phyloP scores from a whole-genome alignment of 2,113 vertebrate species.

The Misgurnus mizolepis region DNA sequence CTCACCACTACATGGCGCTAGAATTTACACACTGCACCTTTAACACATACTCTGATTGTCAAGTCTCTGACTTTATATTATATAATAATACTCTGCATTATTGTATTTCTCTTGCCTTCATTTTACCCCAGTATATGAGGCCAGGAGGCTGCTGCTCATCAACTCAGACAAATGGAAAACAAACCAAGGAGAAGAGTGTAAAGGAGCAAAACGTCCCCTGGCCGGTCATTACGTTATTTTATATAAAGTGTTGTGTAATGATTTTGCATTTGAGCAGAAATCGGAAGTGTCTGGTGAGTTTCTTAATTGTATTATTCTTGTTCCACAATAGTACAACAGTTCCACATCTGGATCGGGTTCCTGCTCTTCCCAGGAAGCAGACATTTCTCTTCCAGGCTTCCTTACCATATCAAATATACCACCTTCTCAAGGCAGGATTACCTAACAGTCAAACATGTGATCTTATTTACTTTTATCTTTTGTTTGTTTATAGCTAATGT shows the following conservation, averaged over 20 bases:
- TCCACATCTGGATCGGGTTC: constrained; percentile 67
- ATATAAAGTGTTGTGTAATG: background rate
- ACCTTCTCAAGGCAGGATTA: constrained; percentile 57
- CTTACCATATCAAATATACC: constrained; percentile 63
- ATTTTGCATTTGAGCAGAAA: background rate
- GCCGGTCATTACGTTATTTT: constrained; percentile 61
- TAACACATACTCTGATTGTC: background rate
- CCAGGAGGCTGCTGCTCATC: constrained; percentile 52
- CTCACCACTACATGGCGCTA: too few species aligned
- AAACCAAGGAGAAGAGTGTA: constrained; percentile 54
- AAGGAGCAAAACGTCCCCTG: constrained; percentile 60
- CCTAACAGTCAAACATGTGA: background rate
- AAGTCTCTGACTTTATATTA: background rate
- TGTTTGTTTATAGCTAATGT: background rate
- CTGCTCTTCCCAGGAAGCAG: constrained; percentile 71
- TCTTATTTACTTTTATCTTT: background rate
- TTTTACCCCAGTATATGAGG: constrained; percentile 51
- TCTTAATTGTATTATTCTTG: background rate
- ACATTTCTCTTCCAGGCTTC: constrained; percentile 69
- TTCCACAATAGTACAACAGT: constrained; percentile 57
- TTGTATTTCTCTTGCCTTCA: background rate
- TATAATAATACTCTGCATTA: background rate
- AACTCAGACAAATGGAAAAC: constrained; percentile 51
- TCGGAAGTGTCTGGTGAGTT: background rate
- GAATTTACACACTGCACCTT: too few species aligned